phyloP scores from a whole-genome alignment of 2,888 invertebrate species.

The Folsomia manolachei region DNA sequence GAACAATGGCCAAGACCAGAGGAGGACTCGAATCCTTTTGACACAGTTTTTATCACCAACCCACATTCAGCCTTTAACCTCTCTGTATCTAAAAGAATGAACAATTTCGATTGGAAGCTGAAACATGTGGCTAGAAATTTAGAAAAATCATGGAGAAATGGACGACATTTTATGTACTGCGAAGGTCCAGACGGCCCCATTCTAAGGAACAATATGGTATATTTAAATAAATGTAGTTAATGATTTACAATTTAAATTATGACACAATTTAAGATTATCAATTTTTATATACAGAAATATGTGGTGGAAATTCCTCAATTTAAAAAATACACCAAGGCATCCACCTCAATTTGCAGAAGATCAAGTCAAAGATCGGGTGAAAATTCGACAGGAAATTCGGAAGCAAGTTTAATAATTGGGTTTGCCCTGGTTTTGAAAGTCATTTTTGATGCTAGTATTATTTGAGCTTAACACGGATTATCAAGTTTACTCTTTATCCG shows the following conservation, averaged over 20 bases:
- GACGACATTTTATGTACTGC: conserved; percentile 12
- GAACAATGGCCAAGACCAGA: not conserved
- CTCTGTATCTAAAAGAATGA: conserved; percentile 12
- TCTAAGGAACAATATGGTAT: no score
- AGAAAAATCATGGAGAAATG: conserved; percentile 18
- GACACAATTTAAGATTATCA: not conserved
- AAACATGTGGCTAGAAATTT: conserved; percentile 16
- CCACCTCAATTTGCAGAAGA: conserved; percentile 9
- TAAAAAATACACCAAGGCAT: not conserved
- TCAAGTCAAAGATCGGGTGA: not conserved
- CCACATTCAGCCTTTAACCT: conserved; percentile 5
- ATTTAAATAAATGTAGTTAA: no score
- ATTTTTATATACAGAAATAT: conserved; percentile 6
- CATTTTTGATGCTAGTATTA: no score
- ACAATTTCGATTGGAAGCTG: conserved; percentile 13
- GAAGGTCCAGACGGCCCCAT: not conserved
- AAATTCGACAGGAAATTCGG: not conserved
- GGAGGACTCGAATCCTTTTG: conserved; percentile 8
- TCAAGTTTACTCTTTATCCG: no score
- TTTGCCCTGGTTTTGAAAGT: no score
- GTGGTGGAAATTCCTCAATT: conserved; percentile 1
- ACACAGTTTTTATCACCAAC: not conserved
- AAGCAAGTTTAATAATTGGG: not conserved
- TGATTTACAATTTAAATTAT: not conserved
- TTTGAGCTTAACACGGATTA: no score